phyloP scores from a whole-genome alignment of 2,797 vertebrate genomes.

The Streptopelia turtur region DNA sequence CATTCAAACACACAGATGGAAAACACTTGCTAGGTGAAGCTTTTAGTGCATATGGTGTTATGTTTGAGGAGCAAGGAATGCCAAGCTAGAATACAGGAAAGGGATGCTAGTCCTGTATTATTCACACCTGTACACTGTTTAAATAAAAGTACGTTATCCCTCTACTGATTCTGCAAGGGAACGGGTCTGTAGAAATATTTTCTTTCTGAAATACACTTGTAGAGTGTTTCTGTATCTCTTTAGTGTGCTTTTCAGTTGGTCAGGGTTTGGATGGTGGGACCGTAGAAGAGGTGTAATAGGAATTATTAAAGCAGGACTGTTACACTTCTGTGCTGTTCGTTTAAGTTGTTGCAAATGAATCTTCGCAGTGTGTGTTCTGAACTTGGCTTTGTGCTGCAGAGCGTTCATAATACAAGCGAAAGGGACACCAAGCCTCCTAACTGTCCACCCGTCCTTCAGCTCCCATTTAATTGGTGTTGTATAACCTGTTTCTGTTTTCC shows the following conservation, averaged over 20 bases:
- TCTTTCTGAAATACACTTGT: neutral
- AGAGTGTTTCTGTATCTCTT: neutral
- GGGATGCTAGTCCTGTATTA: neutral
- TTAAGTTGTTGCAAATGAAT: neutral
- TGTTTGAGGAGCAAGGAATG: neutral
- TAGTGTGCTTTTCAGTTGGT: neutral
- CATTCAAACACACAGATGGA: neutral
- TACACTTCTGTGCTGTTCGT: neutral
- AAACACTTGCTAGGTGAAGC: neutral
- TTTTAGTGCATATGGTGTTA: neutral
- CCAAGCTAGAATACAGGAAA: neutral
- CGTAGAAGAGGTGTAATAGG: neutral
- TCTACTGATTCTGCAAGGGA: neutral
- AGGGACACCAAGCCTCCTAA: neutral
- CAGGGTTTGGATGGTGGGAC: neutral
- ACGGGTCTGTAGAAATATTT: neutral
- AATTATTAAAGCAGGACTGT: neutral
- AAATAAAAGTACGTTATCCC: neutral
- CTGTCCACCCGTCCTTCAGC: neutral
- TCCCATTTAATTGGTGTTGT: neutral
- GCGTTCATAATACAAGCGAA: neutral
- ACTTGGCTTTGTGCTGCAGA: neutral
- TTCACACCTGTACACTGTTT: neutral
- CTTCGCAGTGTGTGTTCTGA: neutral
- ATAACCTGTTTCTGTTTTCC: neutral